Base-by-base conservation (phyloP, 2,113 vertebrate species). In the Okapia johnstoni region DNA sequence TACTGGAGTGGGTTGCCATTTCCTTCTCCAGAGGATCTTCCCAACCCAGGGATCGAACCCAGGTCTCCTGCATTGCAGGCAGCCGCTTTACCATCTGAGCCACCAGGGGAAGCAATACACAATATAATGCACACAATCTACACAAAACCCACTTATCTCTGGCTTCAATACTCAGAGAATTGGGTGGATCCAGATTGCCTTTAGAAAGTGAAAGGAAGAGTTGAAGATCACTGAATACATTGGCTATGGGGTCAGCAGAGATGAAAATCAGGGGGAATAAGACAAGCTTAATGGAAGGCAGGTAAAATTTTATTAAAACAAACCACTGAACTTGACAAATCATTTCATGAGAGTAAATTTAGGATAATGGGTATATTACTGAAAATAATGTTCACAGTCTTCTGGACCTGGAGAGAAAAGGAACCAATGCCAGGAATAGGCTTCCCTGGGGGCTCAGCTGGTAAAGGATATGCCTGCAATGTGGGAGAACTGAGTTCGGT, bases 201-300 rank as follows among this genome's bases (percentile, higher is more conserved):
- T 92, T 54, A 92, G 83, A 93, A 90, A 92, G 43, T 40, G 60
- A 94, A 95, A 92, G 76, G 43, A 90, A 95, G 43, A 93, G 0
- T 21, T n/a, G 48, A 54, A 87, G 25, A 55, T 33, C 26, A 85
- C 5, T 15, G 57, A 58, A 55, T 55, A 46, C 19, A 55, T 48
- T 30, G 15, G 26, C n/a, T 40, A 84, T 83, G 55, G 93, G 57
- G 50, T 55, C 85, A 86, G 8, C 10, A 85, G 30, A 48, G 43
- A 77, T 33, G 25, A 88, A 90, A 92, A 21, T 54, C 48, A 36
- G 54, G 23, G 28, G 5, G 14, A 12, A 77, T 46, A 76, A 26
- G 96, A 52, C 3, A 85, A 17, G 15, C 11, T 63, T 40, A 40
- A 28, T 23, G 40, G 50, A 83, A 70, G 14, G 5, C 26, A 70